Percentiles rank a stretch among this genome's conserved stretches.
Conservation (phyloP, 1,140 invertebrate genomes). For the Batillaria attramentaria region DNA sequence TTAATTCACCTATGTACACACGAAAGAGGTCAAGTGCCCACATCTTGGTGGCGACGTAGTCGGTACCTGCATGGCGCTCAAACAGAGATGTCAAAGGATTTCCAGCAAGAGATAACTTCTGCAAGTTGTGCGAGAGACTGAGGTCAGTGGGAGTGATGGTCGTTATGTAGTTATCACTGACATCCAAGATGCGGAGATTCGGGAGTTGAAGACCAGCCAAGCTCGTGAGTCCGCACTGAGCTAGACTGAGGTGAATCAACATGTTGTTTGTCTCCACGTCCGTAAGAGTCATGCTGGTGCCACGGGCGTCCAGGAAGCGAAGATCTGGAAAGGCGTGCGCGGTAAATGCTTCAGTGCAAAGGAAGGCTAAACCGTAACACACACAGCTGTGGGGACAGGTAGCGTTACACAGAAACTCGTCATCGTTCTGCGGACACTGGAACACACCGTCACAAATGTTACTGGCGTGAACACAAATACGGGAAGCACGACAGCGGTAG, state of each 20-base stretch:
- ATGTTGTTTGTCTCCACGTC: not conserved
- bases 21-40: not conserved
- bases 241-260: not conserved
- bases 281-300: not conserved
- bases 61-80: too few relatives aligned
- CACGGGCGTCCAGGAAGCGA: not conserved
- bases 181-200: not conserved
- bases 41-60: not conserved
- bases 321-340: not conserved
- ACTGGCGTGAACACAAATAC: not conserved
- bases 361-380: not conserved
- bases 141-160: not conserved
- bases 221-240: not conserved
- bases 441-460: not conserved
- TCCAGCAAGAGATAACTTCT: not conserved
- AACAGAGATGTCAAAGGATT: not conserved
- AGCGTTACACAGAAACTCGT: not conserved
- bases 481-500: not conserved
- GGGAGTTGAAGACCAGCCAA: not conserved
- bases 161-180: not conserved
- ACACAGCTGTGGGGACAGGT: not conserved
- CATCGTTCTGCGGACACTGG: conserved; percentile 8
- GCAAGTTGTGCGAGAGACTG: not conserved
- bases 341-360: not conserved
- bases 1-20: not conserved